Evolutionary conservation across 2,113 vertebrate species (phyloP), one percentile per base, ranked within the genome.

Genomic region (Mixornis gularis): DNA sequence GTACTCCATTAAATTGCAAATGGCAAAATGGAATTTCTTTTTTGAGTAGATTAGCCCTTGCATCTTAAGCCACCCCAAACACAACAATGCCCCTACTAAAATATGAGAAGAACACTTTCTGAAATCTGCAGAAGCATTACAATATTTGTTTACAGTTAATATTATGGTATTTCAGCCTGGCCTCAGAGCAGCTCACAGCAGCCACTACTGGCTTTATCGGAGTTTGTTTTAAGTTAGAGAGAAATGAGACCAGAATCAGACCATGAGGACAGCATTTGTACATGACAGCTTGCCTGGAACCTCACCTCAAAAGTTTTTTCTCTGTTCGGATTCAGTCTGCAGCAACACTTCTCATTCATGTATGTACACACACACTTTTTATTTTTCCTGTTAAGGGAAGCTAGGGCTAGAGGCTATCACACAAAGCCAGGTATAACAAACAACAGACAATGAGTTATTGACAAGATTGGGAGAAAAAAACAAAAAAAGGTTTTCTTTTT

Each of bases 1-100:
- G 71, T 89, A 89, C 68, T 91, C 70, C 71, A 85, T 92, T 92
- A 95, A 89, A 95, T 89, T 95, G 90, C 78, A 94, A 93, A 95
- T 74, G 73, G 72, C 13, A n/a, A 95, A 95, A 89, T 60, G 71
- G 89, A 87, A 92, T 91, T 85, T 94, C 89, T 93, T 92, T 91
- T 92, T 66, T 63, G 74, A 70, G 93, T 77, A 90, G 81, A 90
- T 90, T 73, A 94, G 79, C 76, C 49, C 46, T 94, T 70, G 51
- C 60, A 72, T 95, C 79, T 79, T 77, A 92, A 95, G 69, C 43
- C 43, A 77, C 46, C 32, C 46, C 46, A 79, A 71, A 78, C 46
- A 73, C 70, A 92, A 85, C 89, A 96, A 87, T 72, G 68, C n/a
- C 40, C 44, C 65, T 68, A 46, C 89, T 82, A 94, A 89, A 87